These are phyloP conservation scores for Perca schrenkii DNA, from an alignment of 2,113 vertebrate genomes.

Conservation along the genomic window DNA sequence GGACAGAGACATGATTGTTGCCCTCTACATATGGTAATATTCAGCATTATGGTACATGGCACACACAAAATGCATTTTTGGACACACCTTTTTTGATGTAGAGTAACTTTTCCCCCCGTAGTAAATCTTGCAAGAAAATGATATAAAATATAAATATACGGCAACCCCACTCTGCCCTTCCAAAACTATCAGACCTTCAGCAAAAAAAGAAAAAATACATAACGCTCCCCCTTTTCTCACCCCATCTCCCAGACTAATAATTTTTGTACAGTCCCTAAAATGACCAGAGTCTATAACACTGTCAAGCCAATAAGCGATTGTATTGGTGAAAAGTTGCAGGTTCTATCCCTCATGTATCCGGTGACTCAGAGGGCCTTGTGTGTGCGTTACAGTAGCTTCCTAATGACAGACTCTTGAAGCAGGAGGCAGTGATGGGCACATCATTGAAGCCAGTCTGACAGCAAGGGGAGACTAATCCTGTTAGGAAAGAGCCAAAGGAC, in stretches of 20 bases:
- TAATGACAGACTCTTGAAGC: constrained; percentile 55
- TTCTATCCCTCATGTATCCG: background rate
- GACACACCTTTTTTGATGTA: background rate
- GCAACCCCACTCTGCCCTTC: background rate
- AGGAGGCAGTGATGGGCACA: constrained; percentile 66
- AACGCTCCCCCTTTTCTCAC: background rate
- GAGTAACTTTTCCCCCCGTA: too few relatives aligned
- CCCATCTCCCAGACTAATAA: too few relatives aligned
- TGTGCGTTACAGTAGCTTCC: constrained; percentile 27
- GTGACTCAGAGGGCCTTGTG: constrained; percentile 11
- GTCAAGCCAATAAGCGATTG: background rate
- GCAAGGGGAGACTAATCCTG: constrained; percentile 72
- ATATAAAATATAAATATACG: background rate
- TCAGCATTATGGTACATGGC: background rate
- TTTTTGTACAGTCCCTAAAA: background rate
- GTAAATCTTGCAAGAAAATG: background rate
- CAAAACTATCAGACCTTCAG: background rate
- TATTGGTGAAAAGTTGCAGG: background rate
- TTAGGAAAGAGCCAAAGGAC: constrained; percentile 53
- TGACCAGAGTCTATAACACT: background rate
- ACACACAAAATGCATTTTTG: background rate
- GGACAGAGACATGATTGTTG: background rate
- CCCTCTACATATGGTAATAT: background rate
- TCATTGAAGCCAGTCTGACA: constrained; percentile 65
- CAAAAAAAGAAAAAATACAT: background rate